Evolutionary conservation across 2,113 vertebrate genomes (phyloP).

Genomic region (Todiramphus chloris): DNA sequence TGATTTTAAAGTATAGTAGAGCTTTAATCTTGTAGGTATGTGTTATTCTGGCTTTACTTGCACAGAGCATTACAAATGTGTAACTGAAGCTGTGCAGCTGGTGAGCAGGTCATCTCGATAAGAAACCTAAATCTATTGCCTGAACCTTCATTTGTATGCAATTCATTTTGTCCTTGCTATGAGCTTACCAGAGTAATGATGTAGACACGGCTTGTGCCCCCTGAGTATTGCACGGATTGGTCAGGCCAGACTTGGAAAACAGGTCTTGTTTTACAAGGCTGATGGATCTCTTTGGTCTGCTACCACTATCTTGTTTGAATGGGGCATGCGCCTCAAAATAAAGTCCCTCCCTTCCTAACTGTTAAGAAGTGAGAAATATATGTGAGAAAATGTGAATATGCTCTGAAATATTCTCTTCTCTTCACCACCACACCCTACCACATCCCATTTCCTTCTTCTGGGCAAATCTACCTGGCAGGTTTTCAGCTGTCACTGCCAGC

Average conservation of each 20-base stretch:
- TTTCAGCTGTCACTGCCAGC: background rate
- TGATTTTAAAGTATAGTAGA: background rate
- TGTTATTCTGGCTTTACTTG: background rate
- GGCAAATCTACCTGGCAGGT: background rate
- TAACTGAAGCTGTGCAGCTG: background rate
- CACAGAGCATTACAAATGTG: background rate
- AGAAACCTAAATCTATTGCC: background rate
- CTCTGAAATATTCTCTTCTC: background rate
- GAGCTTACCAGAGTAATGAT: background rate
- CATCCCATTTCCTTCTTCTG: constrained; percentile 6
- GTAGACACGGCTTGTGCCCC: background rate
- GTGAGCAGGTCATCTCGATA: background rate
- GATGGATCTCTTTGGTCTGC: background rate
- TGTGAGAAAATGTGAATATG: background rate
- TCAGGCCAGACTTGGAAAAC: background rate
- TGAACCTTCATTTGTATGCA: background rate
- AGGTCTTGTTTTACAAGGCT: background rate
- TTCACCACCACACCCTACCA: background rate
- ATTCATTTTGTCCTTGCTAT: background rate
- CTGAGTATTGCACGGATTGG: background rate
- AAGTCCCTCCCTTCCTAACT: background rate
- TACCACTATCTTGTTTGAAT: background rate
- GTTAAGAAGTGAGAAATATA: background rate
- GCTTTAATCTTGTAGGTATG: background rate
- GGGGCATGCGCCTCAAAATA: background rate